These are phyloP conservation scores for Rutpela maculata DNA, from an alignment of 2,888 invertebrate species.

Conservation along the genomic window DNA sequence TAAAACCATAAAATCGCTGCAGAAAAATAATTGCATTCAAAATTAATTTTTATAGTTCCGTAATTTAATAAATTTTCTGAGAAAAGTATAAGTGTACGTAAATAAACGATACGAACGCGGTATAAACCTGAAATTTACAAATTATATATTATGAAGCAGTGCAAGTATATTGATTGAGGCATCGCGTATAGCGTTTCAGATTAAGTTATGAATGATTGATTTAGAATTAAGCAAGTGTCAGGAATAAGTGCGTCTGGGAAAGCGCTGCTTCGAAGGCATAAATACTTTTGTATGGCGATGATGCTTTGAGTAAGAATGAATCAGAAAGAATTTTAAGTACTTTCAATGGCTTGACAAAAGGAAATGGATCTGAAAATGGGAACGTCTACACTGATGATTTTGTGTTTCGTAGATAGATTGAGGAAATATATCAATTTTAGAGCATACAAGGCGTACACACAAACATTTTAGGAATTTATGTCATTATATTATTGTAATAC, in stretches of 20 bases:
- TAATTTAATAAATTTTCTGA: no score
- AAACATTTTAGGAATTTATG: neutral
- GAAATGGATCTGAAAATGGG: constrained; percentile 30
- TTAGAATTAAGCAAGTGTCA: constrained; percentile 29
- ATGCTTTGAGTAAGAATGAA: constrained; percentile 25
- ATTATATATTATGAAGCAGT: neutral
- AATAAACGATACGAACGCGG: neutral
- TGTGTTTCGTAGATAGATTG: constrained; percentile 9
- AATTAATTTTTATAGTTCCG: no score
- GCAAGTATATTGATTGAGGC: neutral
- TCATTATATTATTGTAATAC: no score
- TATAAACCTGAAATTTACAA: neutral
- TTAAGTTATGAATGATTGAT: constrained; percentile 34
- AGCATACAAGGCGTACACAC: neutral
- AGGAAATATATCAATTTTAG: neutral
- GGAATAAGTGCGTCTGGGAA: constrained; percentile 10
- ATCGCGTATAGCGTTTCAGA: constrained; percentile 7
- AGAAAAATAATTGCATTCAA: no score
- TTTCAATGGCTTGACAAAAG: constrained; percentile 27
- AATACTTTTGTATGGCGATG: constrained; percentile 20
- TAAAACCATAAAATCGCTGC: no score
- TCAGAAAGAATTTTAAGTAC: constrained; percentile 25
- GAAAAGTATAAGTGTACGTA: no score
- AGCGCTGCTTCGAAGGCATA: neutral
- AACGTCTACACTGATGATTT: constrained; percentile 19